These are phyloP conservation scores for Aproaerema taeniolella DNA, from an alignment of 2,888 invertebrate species.

Conservation along the genomic window DNA sequence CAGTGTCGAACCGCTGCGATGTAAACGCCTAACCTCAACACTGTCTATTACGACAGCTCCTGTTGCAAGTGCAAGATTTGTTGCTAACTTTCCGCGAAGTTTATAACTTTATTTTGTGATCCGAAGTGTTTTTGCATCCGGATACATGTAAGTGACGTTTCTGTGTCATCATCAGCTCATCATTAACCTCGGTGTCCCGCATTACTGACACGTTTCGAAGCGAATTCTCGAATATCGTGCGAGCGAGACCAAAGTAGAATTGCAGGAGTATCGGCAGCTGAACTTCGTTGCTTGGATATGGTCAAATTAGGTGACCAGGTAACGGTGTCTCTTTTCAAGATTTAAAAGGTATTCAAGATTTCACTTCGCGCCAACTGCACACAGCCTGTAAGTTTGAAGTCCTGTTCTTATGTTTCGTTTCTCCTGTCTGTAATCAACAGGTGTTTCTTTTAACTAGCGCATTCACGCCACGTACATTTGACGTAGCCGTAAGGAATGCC, in stretches of 20 bases:
- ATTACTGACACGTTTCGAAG: conserved; percentile 48
- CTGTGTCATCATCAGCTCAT: conserved; percentile 55
- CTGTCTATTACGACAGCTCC: conserved; percentile 72
- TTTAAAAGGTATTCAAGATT: conserved; percentile 21
- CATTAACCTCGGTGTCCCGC: conserved; percentile 46
- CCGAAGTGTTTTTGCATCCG: conserved; percentile 34
- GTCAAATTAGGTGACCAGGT: conserved; percentile 45
- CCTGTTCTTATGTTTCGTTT: conserved; percentile 23
- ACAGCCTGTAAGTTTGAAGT: conserved; percentile 11
- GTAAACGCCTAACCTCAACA: conserved; percentile 65
- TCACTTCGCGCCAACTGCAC: conserved; percentile 11
- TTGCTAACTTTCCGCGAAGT: conserved; percentile 44
- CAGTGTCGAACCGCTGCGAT: conserved; percentile 73
- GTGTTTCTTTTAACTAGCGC: conserved; percentile 30
- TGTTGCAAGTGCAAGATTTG: conserved; percentile 51
- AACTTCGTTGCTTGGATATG: conserved; percentile 41
- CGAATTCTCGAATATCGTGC: conserved; percentile 39
- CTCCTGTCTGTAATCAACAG: conserved; percentile 40
- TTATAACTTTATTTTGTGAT: conserved; percentile 58
- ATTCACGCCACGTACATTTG: conserved; percentile 24
- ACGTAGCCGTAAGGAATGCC: conserved; percentile 9
- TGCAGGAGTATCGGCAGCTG: conserved; percentile 30
- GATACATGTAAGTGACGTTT: conserved; percentile 64
- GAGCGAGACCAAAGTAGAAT: conserved; percentile 45
- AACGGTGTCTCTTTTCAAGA: no score